These are phyloP conservation scores for Holothuria leucospilota DNA, from an alignment of 53 echinoderm and acorn worm species.

Conservation along the genomic window DNA sequence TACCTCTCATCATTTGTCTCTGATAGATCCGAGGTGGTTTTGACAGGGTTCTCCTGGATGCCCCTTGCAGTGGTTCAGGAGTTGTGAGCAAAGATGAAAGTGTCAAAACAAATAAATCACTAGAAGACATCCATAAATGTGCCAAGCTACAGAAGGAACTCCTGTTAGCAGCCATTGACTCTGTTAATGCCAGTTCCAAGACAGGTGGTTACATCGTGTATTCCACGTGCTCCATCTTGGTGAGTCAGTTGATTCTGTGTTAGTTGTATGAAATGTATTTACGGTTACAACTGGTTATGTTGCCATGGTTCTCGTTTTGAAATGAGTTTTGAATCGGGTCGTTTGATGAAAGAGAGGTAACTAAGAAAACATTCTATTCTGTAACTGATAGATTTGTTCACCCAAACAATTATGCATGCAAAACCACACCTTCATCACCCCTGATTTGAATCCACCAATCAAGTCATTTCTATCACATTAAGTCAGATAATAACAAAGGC, in stretches of 20 bases:
- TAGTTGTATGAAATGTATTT: background rate
- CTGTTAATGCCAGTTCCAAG: constrained; percentile 85
- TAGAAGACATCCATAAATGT: constrained; percentile 75
- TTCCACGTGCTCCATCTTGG: constrained; percentile 96
- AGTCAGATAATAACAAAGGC: too few species aligned
- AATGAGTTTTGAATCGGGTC: too few species aligned
- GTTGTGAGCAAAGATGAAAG: constrained; percentile 90
- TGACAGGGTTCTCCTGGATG: constrained; percentile 91
- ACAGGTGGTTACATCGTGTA: constrained; percentile 88
- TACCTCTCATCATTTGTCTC: background rate
- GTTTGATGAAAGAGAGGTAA: too few species aligned
- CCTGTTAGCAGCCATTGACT: constrained; percentile 90
- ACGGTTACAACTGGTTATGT: background rate
- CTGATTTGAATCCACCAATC: too few species aligned
- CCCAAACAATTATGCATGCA: too few species aligned
- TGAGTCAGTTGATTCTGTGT: constrained; percentile 24
- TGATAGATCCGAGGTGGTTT: constrained; percentile 91
- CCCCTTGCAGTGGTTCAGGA: constrained; percentile 95
- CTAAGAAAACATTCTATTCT: too few species aligned
- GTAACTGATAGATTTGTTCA: too few species aligned
- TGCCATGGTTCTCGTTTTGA: too few species aligned
- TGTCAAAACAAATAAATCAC: constrained; percentile 90
- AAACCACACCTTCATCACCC: too few species aligned
- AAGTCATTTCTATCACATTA: too few species aligned
- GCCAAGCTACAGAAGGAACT: constrained; percentile 93